Base-by-base conservation (phyloP, 2,113 vertebrate genomes). In the Herpetotheres cachinnans region DNA sequence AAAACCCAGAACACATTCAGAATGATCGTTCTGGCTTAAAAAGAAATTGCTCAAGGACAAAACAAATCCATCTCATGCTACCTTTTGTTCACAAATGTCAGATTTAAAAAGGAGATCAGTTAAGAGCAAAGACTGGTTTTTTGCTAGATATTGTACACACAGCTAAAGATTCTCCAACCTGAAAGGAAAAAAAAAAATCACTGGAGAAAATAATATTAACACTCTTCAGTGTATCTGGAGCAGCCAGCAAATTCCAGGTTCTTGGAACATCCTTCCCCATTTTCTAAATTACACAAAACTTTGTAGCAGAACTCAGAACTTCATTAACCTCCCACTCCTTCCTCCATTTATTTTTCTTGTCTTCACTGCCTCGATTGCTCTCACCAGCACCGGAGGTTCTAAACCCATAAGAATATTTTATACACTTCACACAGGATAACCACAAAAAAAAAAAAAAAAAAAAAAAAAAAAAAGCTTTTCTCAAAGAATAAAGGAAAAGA, bases 121-220 rank as follows among this genome's bases (percentile, higher is more conserved):
- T 55, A 34, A 16, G 13, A 67, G 10, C 34, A 14, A 59, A 73
- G 18, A 16, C 11, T 42, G 7, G 42, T 59, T 87, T 59, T 38
- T 38, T 9, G 1, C 19, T 61, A 71, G 32, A 13, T 71, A 55
- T 29, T 50, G 12, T 50, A 59, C 0, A 0, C 6, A 44, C 42
- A 80, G 13, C 7, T 74, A 46, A 42, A 54, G 54, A 17, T 11
- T 77, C 24, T 80, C 30, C 70, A 65, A 62, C 27, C 25, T 73
- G 18, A 77, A 8, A 4, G 3, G 32, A 4, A 1, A 1, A 16
- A 3, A 7, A 5, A 46, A 29, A n/a, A 10, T 52, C 7, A 32
- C 0, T 50, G 24, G 55, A 67, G 24, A 78, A 89, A 42, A 42
- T 42, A 42, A 63, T 67, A 78, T 21, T 59, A 89, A 86, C 4